phyloP scores from a whole-genome alignment of 1,140 invertebrate genomes.

The Drosophila ercepeae region DNA sequence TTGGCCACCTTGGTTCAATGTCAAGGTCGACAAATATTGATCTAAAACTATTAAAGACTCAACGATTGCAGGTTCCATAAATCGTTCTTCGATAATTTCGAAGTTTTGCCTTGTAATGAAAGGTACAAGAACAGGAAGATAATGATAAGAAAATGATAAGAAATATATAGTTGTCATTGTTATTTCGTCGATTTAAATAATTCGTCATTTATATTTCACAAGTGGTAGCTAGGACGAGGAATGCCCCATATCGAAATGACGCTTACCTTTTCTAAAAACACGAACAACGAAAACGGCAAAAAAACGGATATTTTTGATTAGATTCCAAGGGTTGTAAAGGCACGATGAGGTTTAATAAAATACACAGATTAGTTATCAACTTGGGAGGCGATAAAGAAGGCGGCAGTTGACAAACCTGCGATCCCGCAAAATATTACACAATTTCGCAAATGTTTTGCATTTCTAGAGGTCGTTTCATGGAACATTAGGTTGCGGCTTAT shows the following conservation, averaged over 20 bases:
- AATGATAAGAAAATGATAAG: constrained; percentile 6
- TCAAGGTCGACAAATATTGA: constrained; percentile 45
- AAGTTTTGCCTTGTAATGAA: constrained; percentile 7
- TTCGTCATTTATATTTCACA: background rate
- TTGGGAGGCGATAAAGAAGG: background rate
- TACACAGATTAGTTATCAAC: constrained; percentile 33
- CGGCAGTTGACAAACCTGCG: constrained; percentile 27
- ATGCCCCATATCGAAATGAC: background rate
- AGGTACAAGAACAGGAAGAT: constrained; percentile 11
- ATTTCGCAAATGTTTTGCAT: constrained; percentile 22
- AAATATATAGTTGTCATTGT: background rate
- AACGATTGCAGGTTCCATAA: constrained; percentile 9
- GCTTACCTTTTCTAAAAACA: background rate
- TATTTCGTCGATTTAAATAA: constrained; percentile 7
- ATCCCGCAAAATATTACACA: no score
- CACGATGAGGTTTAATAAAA: constrained; percentile 12
- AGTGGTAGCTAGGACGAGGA: background rate
- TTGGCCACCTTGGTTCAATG: constrained; percentile 18
- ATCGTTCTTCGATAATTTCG: constrained; percentile 20
- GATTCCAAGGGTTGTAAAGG: constrained; percentile 1
- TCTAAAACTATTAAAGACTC: constrained; percentile 13
- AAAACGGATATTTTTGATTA: constrained; percentile 20
- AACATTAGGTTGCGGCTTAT: constrained; percentile 55
- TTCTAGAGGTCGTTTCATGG: constrained; percentile 77
- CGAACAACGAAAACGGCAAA: constrained; percentile 1